phyloP scores from a whole-genome alignment of 64 coral and sea anemone species.

The Montipora capricornis region DNA sequence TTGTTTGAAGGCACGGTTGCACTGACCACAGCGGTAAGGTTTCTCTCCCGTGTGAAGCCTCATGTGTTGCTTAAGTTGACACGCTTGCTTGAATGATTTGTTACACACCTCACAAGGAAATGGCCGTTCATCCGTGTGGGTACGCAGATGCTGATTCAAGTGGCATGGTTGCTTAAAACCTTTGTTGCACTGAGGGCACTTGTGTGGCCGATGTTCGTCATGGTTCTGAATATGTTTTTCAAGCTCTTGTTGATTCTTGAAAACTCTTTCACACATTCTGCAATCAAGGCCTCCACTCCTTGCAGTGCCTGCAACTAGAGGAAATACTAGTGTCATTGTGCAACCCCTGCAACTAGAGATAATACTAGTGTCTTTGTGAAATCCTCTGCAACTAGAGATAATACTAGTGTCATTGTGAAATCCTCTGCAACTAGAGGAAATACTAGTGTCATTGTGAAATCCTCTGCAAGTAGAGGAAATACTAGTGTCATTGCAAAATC shows the following conservation, averaged over 20 bases:
- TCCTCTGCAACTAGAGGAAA: too few relatives aligned
- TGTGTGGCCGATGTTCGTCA: slow-evolving; percentile 87
- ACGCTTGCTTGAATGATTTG: slow-evolving; percentile 96
- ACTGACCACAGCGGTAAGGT: slow-evolving; percentile 87
- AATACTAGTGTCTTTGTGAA: too few relatives aligned
- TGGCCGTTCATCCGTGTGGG: slow-evolving; percentile 90
- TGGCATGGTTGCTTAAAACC: slow-evolving; percentile 98
- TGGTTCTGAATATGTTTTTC: slow-evolving; percentile 93
- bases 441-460: too few relatives aligned
- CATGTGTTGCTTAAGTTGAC: slow-evolving; percentile 91
- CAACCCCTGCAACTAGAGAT: too few relatives aligned
- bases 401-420: too few relatives aligned
- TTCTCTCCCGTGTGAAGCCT: slow-evolving; percentile 94
- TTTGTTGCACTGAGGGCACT: slow-evolving; percentile 93
- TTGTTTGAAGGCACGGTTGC: slow-evolving; percentile 85
- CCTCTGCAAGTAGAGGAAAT: too few relatives aligned
- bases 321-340: background rate
- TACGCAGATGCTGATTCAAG: slow-evolving; percentile 86
- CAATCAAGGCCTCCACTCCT: slow-evolving; percentile 85
- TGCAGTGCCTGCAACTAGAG: background rate
- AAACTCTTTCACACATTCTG: slow-evolving; percentile 93
- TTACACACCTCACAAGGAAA: slow-evolving; percentile 86
- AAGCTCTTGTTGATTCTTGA: slow-evolving; percentile 74
- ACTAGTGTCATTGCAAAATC: too few relatives aligned
- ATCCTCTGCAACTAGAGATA: too few relatives aligned